phyloP scores from a whole-genome alignment of 1,140 invertebrate genomes.

The Plodia interpunctella region DNA sequence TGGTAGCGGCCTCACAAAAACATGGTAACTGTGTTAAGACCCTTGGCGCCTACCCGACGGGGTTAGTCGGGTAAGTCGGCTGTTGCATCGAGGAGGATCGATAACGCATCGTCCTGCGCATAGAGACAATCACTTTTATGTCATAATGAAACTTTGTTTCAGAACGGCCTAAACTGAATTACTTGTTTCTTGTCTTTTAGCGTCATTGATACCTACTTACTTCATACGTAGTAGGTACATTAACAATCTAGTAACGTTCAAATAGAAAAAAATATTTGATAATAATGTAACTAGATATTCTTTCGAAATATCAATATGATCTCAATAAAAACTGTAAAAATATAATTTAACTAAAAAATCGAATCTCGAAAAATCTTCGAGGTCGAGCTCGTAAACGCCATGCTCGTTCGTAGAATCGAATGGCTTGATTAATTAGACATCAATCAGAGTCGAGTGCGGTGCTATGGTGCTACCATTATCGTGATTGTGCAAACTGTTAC shows the following conservation, averaged over 20 bases:
- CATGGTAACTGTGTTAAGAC: background rate
- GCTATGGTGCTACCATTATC: background rate
- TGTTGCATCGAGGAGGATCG: slow-evolving; percentile 22
- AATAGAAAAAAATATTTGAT: too few relatives aligned
- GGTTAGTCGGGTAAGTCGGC: slow-evolving; percentile 36
- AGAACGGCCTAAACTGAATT: too few relatives aligned
- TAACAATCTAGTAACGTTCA: too few relatives aligned
- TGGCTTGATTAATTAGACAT: background rate
- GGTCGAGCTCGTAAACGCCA: background rate
- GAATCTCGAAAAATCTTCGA: background rate
- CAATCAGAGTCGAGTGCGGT: background rate
- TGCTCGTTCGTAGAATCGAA: background rate
- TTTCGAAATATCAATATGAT: too few relatives aligned
- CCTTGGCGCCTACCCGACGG: slow-evolving; percentile 26
- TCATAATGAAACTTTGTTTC: too few relatives aligned
- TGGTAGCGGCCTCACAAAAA: background rate
- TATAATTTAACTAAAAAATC: background rate
- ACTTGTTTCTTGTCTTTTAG: too few relatives aligned
- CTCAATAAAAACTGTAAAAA: background rate
- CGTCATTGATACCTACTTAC: too few relatives aligned
- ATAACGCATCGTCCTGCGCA: slow-evolving; percentile 31
- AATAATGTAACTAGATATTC: too few relatives aligned
- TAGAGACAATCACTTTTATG: background rate
- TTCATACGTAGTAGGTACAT: too few relatives aligned
- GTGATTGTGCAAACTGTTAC: slow-evolving; percentile 7